A percentile compares a stretch with the other conserved stretches of the same genome.
Evolutionary conservation across 2,113 vertebrate species (phyloP).

Genomic region (Scopus umbretta): DNA sequence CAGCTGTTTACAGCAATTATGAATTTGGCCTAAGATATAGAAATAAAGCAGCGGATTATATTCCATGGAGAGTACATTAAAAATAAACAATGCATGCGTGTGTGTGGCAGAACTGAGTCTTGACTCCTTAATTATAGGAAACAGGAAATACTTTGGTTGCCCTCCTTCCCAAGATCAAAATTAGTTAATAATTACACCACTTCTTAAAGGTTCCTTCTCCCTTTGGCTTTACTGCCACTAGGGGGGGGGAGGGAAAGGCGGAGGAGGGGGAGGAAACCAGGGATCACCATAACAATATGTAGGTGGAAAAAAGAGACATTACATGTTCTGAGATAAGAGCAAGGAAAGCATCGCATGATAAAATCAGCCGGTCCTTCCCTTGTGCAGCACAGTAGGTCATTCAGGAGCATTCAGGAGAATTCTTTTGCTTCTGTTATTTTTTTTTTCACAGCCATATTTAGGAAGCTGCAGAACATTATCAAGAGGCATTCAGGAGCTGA

Average conservation of each 20-base stretch:
- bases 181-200: conserved; percentile 51
- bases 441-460: background rate
- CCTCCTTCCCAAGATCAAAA: conserved; percentile 49
- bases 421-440: background rate
- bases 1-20: conserved; percentile 54
- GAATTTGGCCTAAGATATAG: conserved; percentile 49
- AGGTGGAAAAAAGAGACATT: conserved; percentile 8
- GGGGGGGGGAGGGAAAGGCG: background rate
- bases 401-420: background rate
- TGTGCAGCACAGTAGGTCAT: background rate
- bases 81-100: conserved; percentile 41
- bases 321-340: conserved; percentile 18
- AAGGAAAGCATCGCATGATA: background rate
- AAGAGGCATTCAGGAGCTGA: conserved; percentile 3
- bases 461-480: background rate
- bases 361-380: background rate
- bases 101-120: conserved; percentile 36
- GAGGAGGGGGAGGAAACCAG: background rate
- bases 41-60: conserved; percentile 24
- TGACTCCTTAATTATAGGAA: conserved; percentile 60
- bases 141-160: conserved; percentile 61
- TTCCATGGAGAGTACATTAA: conserved; percentile 47
- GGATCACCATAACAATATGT: conserved; percentile 47
- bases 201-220: conserved; percentile 39
- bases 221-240: conserved; percentile 12